A percentile compares a stretch with the other conserved stretches of the same genome.
These are phyloP conservation scores for Pygocentrus nattereri DNA, from an alignment of 2,797 vertebrate species.

Conservation along the genomic window DNA sequence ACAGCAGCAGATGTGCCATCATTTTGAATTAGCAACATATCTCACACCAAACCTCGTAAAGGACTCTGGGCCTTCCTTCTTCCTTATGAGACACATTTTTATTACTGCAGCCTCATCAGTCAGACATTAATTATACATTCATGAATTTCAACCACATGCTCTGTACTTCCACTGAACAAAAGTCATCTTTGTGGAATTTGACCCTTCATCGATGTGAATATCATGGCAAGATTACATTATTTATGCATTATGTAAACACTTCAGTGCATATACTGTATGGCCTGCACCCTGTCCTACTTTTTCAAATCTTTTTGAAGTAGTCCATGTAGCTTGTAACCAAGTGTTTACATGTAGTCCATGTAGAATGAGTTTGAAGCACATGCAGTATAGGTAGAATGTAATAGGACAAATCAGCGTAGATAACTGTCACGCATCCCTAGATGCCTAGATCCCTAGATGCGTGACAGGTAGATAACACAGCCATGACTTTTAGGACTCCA, in stretches of 20 bases:
- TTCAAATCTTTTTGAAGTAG: background rate
- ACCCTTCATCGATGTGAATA: background rate
- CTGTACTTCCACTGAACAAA: background rate
- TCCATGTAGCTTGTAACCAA: no score
- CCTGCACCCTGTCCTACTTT: constrained; percentile 3
- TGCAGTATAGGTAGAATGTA: no score
- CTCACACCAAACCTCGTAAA: constrained; percentile 32
- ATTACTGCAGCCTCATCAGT: constrained; percentile 21
- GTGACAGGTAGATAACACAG: no score
- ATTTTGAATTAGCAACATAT: constrained; percentile 53
- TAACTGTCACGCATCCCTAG: no score
- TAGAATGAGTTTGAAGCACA: no score
- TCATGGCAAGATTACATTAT: background rate
- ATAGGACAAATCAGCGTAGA: no score
- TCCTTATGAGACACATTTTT: constrained; percentile 43
- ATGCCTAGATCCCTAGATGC: no score
- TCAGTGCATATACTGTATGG: background rate
- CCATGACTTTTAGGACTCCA: no score
- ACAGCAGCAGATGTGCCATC: constrained; percentile 45
- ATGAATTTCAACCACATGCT: constrained; percentile 7
- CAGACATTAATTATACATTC: constrained; percentile 28
- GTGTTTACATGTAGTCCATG: no score
- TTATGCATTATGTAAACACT: background rate
- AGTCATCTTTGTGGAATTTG: background rate
- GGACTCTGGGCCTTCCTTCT: constrained; percentile 29